Conservation (phyloP, 1,140 invertebrate species). For the Brachionus asplanchnoidis region DNA sequence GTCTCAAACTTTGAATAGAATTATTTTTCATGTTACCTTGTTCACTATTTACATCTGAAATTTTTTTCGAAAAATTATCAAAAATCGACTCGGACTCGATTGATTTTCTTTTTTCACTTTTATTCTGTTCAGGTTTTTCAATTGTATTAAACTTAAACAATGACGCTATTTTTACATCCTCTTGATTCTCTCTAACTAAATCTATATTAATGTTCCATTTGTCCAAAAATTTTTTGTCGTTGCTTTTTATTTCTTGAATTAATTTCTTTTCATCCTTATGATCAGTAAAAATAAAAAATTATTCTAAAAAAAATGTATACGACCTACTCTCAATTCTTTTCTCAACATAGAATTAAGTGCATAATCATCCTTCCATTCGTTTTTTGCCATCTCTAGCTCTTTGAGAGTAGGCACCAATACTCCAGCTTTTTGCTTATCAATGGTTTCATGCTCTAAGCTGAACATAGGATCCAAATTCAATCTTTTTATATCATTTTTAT, state of each 20-base stretch:
- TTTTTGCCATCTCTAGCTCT: conserved; percentile 71
- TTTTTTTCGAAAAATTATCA: neutral
- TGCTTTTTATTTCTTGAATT: conserved; percentile 64
- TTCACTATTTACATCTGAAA: neutral
- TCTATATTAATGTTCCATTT: conserved; percentile 73
- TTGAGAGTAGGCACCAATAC: conserved; percentile 67
- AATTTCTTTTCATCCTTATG: conserved; percentile 64
- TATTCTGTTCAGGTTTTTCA: conserved; percentile 39
- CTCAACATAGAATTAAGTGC: conserved; percentile 75
- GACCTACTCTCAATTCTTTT: conserved; percentile 72
- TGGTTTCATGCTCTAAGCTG: conserved; percentile 79
- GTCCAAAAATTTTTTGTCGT: conserved; percentile 68
- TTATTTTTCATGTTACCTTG: neutral
- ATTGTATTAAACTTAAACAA: conserved; percentile 62
- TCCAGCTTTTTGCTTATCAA: conserved; percentile 71
- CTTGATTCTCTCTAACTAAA: conserved; percentile 70
- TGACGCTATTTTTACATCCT: conserved; percentile 72
- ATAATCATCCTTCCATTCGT: conserved; percentile 83
- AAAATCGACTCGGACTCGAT: conserved; percentile 25
- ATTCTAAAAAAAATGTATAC: neutral
- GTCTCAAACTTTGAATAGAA: neutral
- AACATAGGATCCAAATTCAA: conserved; percentile 92
- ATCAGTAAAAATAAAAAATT: neutral
- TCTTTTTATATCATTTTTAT: conserved; percentile 77
- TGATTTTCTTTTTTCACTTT: neutral